Percentiles rank a stretch among this genome's conserved stretches.
Conservation (phyloP, 2,113 vertebrate genomes). For the Corythaeola cristata region DNA sequence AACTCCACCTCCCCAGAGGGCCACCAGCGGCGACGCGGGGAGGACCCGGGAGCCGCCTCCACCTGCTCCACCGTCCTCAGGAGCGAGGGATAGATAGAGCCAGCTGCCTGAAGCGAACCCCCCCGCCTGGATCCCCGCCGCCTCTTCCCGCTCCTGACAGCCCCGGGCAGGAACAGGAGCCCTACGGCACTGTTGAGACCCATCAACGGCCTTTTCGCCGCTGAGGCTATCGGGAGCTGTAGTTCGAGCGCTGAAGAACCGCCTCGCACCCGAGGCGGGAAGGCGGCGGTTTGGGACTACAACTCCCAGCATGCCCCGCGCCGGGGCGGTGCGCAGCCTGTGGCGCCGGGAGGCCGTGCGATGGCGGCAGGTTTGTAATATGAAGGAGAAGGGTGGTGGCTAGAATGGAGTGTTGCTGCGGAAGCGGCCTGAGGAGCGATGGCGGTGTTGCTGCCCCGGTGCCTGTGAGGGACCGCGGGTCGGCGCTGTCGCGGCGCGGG, state of each 20-base stretch:
- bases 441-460: accelerated
- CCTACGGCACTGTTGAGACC: too few species aligned
- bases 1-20: accelerated
- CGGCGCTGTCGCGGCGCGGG: not conserved
- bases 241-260: not conserved
- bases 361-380: slow-evolving; percentile 66
- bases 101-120: accelerated
- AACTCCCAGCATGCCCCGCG: slow-evolving; percentile 9
- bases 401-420: accelerated
- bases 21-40: not conserved
- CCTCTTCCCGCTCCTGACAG: not conserved
- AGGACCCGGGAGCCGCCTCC: accelerated
- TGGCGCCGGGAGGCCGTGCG: slow-evolving; percentile 15
- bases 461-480: not conserved
- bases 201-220: not conserved
- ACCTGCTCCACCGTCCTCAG: not conserved
- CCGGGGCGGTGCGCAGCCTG: not conserved
- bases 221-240: slow-evolving; percentile 6
- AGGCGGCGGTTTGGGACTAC: not conserved
- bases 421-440: not conserved
- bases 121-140: not conserved
- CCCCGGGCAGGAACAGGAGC: too few species aligned
- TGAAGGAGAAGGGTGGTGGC: not conserved
- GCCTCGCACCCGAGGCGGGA: too few species aligned
- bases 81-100: not conserved